Conservation (phyloP, 2,113 vertebrate genomes). For the Rousettus leschenaultii region DNA sequence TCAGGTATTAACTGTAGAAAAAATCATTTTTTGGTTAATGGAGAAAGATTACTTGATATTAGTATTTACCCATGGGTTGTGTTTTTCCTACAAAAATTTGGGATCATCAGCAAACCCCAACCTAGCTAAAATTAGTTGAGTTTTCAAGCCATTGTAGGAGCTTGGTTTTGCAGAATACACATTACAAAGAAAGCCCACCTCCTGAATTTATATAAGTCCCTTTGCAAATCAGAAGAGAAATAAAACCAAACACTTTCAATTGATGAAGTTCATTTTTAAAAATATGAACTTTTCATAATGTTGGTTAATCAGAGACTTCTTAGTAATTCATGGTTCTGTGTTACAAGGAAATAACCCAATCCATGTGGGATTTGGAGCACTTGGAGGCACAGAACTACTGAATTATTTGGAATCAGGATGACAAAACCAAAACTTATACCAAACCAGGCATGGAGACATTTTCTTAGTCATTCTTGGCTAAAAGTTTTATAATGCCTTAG, state of each 20-base stretch:
- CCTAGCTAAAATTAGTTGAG: background rate
- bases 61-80: background rate
- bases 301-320: constrained; percentile 3
- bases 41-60: background rate
- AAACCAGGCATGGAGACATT: background rate
- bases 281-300: background rate
- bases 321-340: constrained; percentile 31
- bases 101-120: background rate
- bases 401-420: constrained; percentile 27
- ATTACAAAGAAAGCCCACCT: background rate
- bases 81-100: background rate
- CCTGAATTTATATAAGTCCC: background rate
- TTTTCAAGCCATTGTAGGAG: background rate
- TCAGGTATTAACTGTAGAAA: constrained; percentile 23
- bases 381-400: constrained; percentile 24
- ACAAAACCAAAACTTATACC: constrained; percentile 39
- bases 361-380: constrained; percentile 26
- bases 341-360: constrained; percentile 44
- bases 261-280: constrained; percentile 14
- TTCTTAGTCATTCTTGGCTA: constrained; percentile 31
- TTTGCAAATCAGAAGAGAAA: constrained; percentile 29
- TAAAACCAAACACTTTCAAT: background rate
- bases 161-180: background rate
- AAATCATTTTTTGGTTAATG: background rate
- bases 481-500: constrained; percentile 11